phyloP scores from a whole-genome alignment of 2,797 vertebrate species.

The Cercopithecus petaurista region DNA sequence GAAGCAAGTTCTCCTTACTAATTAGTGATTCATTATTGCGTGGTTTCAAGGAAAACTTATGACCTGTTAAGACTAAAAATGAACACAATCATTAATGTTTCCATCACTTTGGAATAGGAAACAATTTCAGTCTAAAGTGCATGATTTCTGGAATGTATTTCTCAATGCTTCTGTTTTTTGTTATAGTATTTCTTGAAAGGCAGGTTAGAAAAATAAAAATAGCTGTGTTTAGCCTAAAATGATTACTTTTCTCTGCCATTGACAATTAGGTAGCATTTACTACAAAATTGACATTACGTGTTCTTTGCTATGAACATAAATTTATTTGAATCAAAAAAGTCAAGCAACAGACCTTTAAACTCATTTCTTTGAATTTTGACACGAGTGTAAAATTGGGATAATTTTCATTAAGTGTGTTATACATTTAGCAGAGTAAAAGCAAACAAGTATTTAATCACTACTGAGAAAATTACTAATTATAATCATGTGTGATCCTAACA shows the following conservation, averaged over 20 bases:
- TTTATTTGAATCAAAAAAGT: not conserved
- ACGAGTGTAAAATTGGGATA: not conserved
- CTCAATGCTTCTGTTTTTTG: not conserved
- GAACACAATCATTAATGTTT: conserved; percentile 59
- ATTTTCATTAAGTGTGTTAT: not conserved
- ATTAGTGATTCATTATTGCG: conserved; percentile 73
- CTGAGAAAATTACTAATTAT: conserved; percentile 18
- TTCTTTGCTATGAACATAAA: not conserved
- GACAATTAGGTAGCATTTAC: not conserved
- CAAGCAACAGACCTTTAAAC: not conserved
- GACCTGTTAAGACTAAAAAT: conserved; percentile 45
- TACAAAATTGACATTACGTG: not conserved
- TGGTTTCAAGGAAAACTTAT: conserved; percentile 42
- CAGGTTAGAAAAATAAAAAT: not conserved
- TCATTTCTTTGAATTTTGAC: not conserved
- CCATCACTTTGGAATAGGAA: conserved; percentile 48
- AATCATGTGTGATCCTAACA: not conserved
- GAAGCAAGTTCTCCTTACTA: conserved; percentile 69
- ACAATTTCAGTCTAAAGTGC: conserved; percentile 19
- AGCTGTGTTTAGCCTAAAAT: not conserved
- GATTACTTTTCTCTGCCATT: not conserved
- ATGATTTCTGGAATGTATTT: conserved; percentile 1
- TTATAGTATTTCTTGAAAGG: not conserved
- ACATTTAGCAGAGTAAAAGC: not conserved
- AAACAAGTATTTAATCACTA: conserved; percentile 1